phyloP scores from a whole-genome alignment of 2,797 vertebrate species.

The Rhinichthys osculus region DNA sequence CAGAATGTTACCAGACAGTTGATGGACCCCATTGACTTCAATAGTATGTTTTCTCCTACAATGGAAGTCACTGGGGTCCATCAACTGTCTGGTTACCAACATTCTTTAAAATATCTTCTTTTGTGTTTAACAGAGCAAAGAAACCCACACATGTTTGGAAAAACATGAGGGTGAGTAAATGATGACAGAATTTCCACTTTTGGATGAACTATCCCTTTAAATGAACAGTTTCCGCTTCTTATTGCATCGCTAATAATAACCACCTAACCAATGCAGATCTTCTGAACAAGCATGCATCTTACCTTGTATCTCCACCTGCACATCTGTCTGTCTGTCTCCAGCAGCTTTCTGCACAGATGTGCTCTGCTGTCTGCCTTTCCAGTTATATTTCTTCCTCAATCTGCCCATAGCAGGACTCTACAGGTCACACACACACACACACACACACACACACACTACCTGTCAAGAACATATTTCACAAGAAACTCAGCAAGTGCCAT shows the following conservation, averaged over 20 bases:
- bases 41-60: no score
- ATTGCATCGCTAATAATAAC: background rate
- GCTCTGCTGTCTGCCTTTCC: slow-evolving; percentile 81
- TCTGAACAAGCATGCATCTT: background rate
- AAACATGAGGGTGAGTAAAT: no score
- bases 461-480: background rate
- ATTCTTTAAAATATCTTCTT: background rate
- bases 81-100: no score
- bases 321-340: slow-evolving; percentile 54
- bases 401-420: slow-evolving; percentile 78
- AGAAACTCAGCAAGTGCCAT: background rate
- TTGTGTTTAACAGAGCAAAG: no score
- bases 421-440: background rate
- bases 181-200: no score
- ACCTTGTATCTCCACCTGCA: slow-evolving; percentile 80
- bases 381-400: slow-evolving; percentile 82
- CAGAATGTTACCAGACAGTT: no score
- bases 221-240: background rate
- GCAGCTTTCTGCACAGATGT: slow-evolving; percentile 52
- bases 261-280: background rate
- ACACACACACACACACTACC: background rate
- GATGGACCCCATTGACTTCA: no score
- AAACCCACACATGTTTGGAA: no score
- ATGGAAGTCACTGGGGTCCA: no score
- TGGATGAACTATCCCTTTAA: no score